Conservation (phyloP, 2,888 invertebrate species). For the Troglohyphantes excavatus region DNA sequence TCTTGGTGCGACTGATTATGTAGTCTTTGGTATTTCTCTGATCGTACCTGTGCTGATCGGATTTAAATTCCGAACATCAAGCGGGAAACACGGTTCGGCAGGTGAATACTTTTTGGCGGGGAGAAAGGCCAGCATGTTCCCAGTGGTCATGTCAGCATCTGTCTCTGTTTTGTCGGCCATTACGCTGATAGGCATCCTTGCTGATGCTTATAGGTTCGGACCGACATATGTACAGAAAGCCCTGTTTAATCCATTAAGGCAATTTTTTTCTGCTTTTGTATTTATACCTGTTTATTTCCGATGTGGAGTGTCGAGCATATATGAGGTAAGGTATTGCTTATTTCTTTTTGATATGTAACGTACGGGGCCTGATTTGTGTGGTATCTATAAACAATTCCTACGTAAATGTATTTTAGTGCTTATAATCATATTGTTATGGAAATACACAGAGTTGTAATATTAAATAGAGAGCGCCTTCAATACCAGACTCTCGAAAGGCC, state of each 20-base stretch:
- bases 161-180: neutral
- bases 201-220: constrained; percentile 37
- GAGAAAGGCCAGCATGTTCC: constrained; percentile 20
- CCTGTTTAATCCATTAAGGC: neutral
- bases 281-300: constrained; percentile 42
- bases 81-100: neutral
- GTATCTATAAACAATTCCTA: too few species aligned
- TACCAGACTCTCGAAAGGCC: too few species aligned
- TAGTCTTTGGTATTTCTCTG: constrained; percentile 4
- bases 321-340: too few species aligned
- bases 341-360: too few species aligned
- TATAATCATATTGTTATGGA: too few species aligned
- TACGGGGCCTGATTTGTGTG: too few species aligned
- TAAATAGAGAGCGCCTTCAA: too few species aligned
- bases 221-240: neutral
- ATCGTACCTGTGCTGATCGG: constrained; percentile 23
- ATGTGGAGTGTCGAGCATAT: constrained; percentile 1
- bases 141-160: constrained; percentile 25
- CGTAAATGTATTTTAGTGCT: too few species aligned
- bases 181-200: neutral
- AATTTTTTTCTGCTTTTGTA: constrained; percentile 6
- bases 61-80: neutral
- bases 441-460: too few species aligned
- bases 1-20: constrained; percentile 18
- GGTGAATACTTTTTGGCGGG: constrained; percentile 35